Conservation (phyloP, 2,888 invertebrate species). For the Hedya salicella region DNA sequence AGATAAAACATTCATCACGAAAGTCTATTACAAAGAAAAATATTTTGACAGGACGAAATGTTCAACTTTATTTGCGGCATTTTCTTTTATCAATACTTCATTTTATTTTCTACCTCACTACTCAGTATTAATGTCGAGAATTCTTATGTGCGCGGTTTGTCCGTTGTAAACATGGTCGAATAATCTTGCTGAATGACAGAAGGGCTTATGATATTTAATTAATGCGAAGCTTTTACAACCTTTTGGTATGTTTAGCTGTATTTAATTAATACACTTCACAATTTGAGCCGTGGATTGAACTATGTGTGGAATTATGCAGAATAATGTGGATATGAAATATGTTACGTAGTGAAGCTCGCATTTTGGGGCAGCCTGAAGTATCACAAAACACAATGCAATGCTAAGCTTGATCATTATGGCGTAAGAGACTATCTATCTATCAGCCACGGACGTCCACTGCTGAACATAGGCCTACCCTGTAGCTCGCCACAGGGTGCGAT, state of each 20-base stretch:
- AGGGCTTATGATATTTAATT: background rate
- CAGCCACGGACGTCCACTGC: too few relatives aligned
- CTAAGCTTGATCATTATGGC: too few relatives aligned
- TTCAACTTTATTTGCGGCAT: background rate
- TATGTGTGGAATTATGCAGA: background rate
- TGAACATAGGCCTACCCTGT: too few relatives aligned
- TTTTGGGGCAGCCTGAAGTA: too few relatives aligned
- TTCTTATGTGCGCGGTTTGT: background rate
- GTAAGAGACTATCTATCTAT: too few relatives aligned
- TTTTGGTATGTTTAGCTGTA: background rate
- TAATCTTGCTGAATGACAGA: conserved; percentile 1
- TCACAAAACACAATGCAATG: background rate
- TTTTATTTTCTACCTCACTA: background rate
- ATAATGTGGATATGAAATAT: too few relatives aligned
- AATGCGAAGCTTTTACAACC: background rate
- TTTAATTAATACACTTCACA: background rate
- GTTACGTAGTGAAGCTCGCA: too few relatives aligned
- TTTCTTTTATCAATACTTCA: conserved; percentile 9
- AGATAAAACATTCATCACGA: background rate
- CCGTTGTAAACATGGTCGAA: conserved; percentile 5
- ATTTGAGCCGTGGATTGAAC: conserved; percentile 4
- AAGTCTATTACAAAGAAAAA: conserved; percentile 21
- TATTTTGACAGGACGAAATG: conserved; percentile 20
- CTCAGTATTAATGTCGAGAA: background rate
- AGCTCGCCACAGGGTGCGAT: too few relatives aligned